Evolutionary conservation across 2,113 vertebrate genomes (phyloP), one percentile per base, ranked within the genome.

Genomic region (Pyxicephalus adspersus): DNA sequence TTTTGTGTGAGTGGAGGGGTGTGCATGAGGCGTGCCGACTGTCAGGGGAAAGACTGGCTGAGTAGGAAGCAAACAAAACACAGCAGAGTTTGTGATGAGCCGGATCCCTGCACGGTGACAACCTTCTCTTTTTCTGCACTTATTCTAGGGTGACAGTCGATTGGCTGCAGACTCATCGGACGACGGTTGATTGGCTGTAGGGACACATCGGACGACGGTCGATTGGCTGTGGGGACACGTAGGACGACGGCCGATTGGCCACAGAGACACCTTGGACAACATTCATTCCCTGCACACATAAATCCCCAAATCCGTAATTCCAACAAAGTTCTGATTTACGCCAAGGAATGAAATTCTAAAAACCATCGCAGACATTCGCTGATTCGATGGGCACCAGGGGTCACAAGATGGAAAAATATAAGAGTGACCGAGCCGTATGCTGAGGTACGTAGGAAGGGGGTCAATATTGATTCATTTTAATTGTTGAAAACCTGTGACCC

Each of bases 391-490:
- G 22, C 29, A 3, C 74, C 16, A 20, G 19, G 15, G 60, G 31
- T 28, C 22, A 5, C 68, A 55, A 23, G 15, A 65, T 74, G 68
- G 31, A 38, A 63, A 74, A 64, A 16, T 34, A 8, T 28, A 60
- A 20, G 31, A 25, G 45, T 11, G 26, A 38, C 57, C 79, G 74
- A 55, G 68, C 38, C 28, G 26, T 28, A 51, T 74, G 51, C 73
- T 74, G 65, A 81, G 79, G 79, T 81, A 74, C 23, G 77, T 38
- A n/a, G n/a, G n/a, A n/a, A n/a, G n/a, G n/a, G n/a, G n/a, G n/a
- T n/a, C n/a, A n/a, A n/a, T n/a, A n/a, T n/a, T n/a, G n/a, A n/a
- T n/a, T n/a, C n/a, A n/a, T n/a, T n/a, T n/a, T n/a, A n/a, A n/a
- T n/a, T n/a, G n/a, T n/a, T n/a, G n/a, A n/a, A n/a, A n/a, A n/a